A percentile compares a stretch with the other conserved stretches of the same genome.
Evolutionary conservation across 2,888 invertebrate genomes (phyloP).

Genomic region (Caenorhabditis sp.): DNA sequence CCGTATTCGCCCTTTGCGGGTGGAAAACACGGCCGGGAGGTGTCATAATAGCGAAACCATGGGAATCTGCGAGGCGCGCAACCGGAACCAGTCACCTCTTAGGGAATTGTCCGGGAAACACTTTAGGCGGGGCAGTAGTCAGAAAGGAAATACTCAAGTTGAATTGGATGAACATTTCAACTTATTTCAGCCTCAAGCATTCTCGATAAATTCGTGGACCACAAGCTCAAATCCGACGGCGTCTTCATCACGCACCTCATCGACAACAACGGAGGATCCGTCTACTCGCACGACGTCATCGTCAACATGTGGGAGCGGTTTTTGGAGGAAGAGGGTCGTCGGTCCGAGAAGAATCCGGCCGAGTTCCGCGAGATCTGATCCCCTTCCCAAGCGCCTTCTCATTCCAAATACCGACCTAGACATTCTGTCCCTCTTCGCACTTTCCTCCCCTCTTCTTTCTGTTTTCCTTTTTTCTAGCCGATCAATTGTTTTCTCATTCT

Average conservation of each 20-base stretch:
- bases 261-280: slow-evolving; percentile 77
- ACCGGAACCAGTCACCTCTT: too few relatives aligned
- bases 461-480: slow-evolving; percentile 36
- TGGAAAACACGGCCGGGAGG: slow-evolving; percentile 13
- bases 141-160: too few relatives aligned
- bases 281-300: slow-evolving; percentile 77
- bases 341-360: slow-evolving; percentile 32
- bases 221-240: slow-evolving; percentile 72
- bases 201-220: slow-evolving; percentile 69
- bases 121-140: background rate
- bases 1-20: slow-evolving; percentile 28
- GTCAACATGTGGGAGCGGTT: slow-evolving; percentile 74
- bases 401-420: background rate
- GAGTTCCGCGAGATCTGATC: slow-evolving; percentile 43
- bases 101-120: background rate
- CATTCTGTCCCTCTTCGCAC: slow-evolving; percentile 6
- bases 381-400: slow-evolving; percentile 7
- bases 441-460: background rate
- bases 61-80: background rate
- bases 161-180: too few relatives aligned
- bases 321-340: slow-evolving; percentile 62
- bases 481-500: slow-evolving; percentile 19
- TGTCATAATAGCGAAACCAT: slow-evolving; percentile 25
- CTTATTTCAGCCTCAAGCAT: slow-evolving; percentile 65
- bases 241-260: slow-evolving; percentile 76